Percentiles rank a stretch among this genome's conserved stretches.
These are phyloP conservation scores for Nylanderia fulva DNA, from an alignment of 1,140 invertebrate genomes.

Conservation along the genomic window DNA sequence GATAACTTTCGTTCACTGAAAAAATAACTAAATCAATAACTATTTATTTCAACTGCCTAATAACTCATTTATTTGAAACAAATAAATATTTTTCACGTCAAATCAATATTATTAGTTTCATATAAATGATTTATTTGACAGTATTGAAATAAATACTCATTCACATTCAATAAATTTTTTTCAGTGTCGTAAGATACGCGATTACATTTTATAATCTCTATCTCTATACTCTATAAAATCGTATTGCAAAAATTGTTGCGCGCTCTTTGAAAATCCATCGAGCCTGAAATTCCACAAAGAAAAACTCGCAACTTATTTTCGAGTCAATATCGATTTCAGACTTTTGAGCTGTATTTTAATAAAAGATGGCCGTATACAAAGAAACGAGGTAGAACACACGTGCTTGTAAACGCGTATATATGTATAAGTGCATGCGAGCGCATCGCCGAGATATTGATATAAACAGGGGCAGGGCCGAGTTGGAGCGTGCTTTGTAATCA, in stretches of 20 bases:
- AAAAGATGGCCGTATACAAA: neutral
- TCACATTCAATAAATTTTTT: too few species aligned
- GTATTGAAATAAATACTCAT: too few species aligned
- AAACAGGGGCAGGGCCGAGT: slow-evolving; percentile 84
- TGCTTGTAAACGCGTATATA: neutral
- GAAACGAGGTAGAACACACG: slow-evolving; percentile 49
- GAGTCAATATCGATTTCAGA: neutral
- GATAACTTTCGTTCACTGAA: too few species aligned
- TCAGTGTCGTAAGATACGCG: too few species aligned
- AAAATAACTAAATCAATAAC: too few species aligned
- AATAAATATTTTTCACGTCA: too few species aligned
- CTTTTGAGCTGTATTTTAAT: slow-evolving; percentile 37
- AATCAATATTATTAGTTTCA: too few species aligned
- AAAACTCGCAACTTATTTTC: neutral
- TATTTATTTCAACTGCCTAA: too few species aligned
- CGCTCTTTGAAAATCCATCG: neutral
- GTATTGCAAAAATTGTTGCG: neutral
- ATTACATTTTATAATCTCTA: too few species aligned
- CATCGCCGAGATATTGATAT: slow-evolving; percentile 85
- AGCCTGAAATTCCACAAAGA: neutral
- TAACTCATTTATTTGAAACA: too few species aligned
- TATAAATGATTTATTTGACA: too few species aligned
- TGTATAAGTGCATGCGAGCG: slow-evolving; percentile 44
- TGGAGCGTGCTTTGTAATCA: slow-evolving; percentile 85
- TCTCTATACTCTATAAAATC: too few species aligned